Conservation (phyloP, 2,797 vertebrate species). For the Premnoplex brunnescens region DNA sequence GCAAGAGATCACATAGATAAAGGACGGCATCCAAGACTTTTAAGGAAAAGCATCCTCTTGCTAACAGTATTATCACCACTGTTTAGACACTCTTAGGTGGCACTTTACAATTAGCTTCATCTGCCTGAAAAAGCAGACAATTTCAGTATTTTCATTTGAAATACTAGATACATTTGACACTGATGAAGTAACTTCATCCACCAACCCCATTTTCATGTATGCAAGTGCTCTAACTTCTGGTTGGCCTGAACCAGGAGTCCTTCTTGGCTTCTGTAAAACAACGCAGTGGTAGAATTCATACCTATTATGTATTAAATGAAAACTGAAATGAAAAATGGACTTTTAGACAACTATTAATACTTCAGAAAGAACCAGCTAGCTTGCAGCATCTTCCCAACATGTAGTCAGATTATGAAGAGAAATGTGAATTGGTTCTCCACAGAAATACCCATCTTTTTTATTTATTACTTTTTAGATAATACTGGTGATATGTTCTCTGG, state of each 20-base stretch:
- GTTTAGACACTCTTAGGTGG: background rate
- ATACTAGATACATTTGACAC: background rate
- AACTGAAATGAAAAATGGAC: background rate
- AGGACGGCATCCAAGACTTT: background rate
- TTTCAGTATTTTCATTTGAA: background rate
- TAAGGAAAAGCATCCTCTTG: background rate
- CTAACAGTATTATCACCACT: background rate
- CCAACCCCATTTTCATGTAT: background rate
- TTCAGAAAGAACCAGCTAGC: background rate
- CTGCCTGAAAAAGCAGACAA: background rate
- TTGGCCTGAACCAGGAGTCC: background rate
- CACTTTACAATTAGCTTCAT: background rate
- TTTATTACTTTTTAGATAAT: background rate
- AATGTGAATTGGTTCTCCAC: background rate
- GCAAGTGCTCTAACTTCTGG: background rate
- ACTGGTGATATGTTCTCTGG: background rate
- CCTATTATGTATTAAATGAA: background rate
- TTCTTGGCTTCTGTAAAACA: background rate
- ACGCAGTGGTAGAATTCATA: background rate
- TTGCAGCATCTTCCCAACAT: background rate
- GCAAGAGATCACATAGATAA: background rate
- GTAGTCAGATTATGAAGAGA: background rate
- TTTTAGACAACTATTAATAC: background rate
- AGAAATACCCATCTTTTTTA: fast-evolving
- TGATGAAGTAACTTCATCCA: background rate